Evolutionary conservation across 2,797 vertebrate genomes (phyloP).

Genomic region (Naso thynnoides): DNA sequence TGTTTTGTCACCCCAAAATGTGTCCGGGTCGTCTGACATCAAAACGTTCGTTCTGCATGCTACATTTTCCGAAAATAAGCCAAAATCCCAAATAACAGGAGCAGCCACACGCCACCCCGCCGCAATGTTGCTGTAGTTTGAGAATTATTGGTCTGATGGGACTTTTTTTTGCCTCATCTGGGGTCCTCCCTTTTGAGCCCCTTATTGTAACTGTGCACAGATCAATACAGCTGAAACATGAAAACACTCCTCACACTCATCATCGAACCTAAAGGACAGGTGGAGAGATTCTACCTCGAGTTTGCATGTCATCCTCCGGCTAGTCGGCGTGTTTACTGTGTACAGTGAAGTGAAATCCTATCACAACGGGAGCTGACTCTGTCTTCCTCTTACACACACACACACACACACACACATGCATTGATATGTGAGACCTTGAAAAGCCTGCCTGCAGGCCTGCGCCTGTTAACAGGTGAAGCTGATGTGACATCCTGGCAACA

Average conservation of each 20-base stretch:
- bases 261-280: conserved; percentile 31
- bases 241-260: conserved; percentile 29
- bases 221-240: neutral
- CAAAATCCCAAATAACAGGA: too few species aligned
- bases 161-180: conserved; percentile 5
- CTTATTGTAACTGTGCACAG: conserved; percentile 22
- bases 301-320: conserved; percentile 36
- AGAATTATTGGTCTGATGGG: too few species aligned
- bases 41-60: too few species aligned
- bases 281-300: conserved; percentile 34
- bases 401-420: conserved; percentile 31
- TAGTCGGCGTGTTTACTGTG: conserved; percentile 57
- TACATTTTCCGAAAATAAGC: too few species aligned
- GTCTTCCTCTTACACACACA: conserved; percentile 31
- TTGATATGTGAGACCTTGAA: conserved; percentile 70
- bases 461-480: conserved; percentile 65
- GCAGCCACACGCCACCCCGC: too few species aligned
- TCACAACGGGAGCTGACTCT: conserved; percentile 40
- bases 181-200: neutral
- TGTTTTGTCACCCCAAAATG: too few species aligned
- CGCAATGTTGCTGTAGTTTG: too few species aligned
- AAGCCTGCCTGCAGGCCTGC: conserved; percentile 70
- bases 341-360: conserved; percentile 55
- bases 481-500: conserved; percentile 64
- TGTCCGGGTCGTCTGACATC: too few species aligned